Base-by-base conservation (phyloP, 2,888 invertebrate genomes). In the Dugesia japonica region DNA sequence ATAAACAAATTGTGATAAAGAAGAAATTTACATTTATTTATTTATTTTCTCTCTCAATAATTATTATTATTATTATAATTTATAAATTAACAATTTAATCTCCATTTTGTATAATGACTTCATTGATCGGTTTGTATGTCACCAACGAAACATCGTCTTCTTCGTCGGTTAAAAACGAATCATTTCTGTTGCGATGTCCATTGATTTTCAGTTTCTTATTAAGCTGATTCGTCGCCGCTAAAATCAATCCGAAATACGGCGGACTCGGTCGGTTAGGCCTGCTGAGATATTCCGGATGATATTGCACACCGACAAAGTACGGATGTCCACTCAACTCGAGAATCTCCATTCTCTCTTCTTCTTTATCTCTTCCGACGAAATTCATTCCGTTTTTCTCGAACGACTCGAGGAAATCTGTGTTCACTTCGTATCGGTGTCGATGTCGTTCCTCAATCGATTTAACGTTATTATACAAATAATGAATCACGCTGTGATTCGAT, bases 251-350 rank as follows among this genome's bases (percentile, higher is more conserved):
- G 80, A 95, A 86, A 85, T 95, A 99, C 7, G 94, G 94, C 0
- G 97, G 92, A 26, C 94, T 94, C 0, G 95, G 94, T 73, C 83
- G 82, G 81, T 84, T 80, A 0, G 85, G 84, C 0, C 94, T 87
- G 0, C 93, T 92, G 78, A 94, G 87, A 84, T 97, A 98, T 85
- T 99, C 98, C 0, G 98, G 98, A 85, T 99, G 98, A 86, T 90
- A 99, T 85, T 98, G 98, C 0, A 94, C 94, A 0, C 91, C 91
- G 1, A 95, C 91, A 83, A 91, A 99, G 85, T 91, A 98, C 0
- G 91, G 91, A 86, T 99, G 97, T 75, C 87, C 84, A 76, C 89
- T 88, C 20, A 97, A 86, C 82, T 92, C 90, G 73, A 93, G 88
- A 33, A 97, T 90, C 86, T 98, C 97, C 95, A 99, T 97, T 28